Base-by-base conservation (phyloP, 2,113 vertebrate genomes). In the Motacilla alba region DNA sequence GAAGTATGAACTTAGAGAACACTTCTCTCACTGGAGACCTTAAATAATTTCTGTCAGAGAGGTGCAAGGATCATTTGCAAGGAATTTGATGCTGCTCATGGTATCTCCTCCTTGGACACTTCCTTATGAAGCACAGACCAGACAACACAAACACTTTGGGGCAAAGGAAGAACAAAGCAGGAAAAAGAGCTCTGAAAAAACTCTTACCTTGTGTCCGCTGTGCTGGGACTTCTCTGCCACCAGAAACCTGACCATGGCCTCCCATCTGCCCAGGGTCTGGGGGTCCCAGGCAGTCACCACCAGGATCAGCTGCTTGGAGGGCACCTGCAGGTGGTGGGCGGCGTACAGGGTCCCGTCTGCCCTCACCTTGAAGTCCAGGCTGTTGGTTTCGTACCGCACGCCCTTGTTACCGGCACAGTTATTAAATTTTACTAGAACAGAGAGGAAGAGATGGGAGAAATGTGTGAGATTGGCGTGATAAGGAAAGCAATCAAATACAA, bases 381-480 rank as follows among this genome's bases (percentile, higher is more conserved):
- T 98, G 83, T 97, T 98, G 98, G 98, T 99, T 95, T 98, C 98
- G 31, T 99, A 99, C 18, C 87, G 98, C 69, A 98, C 97, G 30
- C 97, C 98, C 59, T 98, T 96, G 69, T 98, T 98, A 90, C 98
- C 98, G 18, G 96, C 84, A 96, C 99, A 99, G 98, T 98, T 98
- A 77, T 98, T 98, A 96, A 99, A 99, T 96, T 98, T 98, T 78
- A 99, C 99, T 99, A 96, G 68, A 97, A 98, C 85, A 97, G 82
- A 82, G 96, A 78, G 67, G 31, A 95, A 86, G 95, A 95, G 92
- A 86, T 23, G 43, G 94, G 72, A 76, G 78, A 78, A 91, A 87
- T 7, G 33, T 85, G 90, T 92, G 96, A 97, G 92, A 83, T 74
- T 78, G 89, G 78, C 18, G 23, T 41, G 93, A 96, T 96, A 97